These are phyloP conservation scores for Alca torda DNA, from an alignment of 2,797 vertebrate species.

Conservation along the genomic window DNA sequence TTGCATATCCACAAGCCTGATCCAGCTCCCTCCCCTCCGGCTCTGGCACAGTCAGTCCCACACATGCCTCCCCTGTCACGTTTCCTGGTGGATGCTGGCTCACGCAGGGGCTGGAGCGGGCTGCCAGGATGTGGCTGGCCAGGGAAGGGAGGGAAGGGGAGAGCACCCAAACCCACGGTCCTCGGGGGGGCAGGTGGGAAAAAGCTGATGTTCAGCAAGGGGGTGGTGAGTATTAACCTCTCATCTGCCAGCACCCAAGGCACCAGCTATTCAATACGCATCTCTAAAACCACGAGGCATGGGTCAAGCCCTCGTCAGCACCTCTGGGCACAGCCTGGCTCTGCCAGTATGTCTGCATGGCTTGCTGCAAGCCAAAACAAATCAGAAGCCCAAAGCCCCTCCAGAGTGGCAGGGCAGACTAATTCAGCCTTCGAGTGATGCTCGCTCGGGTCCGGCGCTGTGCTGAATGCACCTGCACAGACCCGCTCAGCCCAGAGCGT, in stretches of 20 bases:
- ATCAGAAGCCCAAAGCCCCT: background rate
- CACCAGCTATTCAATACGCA: background rate
- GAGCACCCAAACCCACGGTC: background rate
- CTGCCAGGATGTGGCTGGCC: background rate
- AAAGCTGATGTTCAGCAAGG: background rate
- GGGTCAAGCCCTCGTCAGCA: background rate
- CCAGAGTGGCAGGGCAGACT: background rate
- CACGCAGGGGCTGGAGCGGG: background rate
- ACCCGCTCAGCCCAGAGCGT: background rate
- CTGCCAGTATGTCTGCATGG: background rate
- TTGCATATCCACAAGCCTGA: background rate
- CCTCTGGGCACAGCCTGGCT: background rate
- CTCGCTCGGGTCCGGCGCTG: background rate
- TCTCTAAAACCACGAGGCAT: background rate
- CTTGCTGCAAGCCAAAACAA: background rate
- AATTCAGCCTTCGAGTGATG: background rate
- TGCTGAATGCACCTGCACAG: background rate
- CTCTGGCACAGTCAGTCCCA: background rate
- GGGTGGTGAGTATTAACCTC: background rate
- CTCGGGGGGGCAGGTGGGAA: background rate
- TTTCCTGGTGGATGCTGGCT: background rate
- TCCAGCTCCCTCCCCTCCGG: background rate
- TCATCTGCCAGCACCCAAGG: background rate
- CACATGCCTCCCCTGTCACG: background rate
- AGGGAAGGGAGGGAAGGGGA: background rate